phyloP scores from a whole-genome alignment of 2,888 invertebrate genomes.

The Pediacus dermestoides region DNA sequence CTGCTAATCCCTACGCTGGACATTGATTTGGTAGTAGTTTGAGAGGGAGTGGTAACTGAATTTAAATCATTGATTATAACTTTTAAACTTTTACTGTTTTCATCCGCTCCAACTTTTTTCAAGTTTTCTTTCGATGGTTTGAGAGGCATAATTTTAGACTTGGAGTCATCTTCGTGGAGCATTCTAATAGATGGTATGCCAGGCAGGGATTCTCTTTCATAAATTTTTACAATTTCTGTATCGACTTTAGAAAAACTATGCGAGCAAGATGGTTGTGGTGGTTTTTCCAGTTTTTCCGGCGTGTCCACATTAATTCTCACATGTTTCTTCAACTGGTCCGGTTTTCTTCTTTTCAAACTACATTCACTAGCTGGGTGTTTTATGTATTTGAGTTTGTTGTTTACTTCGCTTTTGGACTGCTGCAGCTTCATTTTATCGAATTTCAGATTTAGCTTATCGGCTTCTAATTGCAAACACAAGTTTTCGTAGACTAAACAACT shows the following conservation, averaged over 20 bases:
- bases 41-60: too few relatives aligned
- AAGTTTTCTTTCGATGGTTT: too few relatives aligned
- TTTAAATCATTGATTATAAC: too few relatives aligned
- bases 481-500: conserved; percentile 48
- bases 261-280: conserved; percentile 17
- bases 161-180: conserved; percentile 22
- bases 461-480: conserved; percentile 43
- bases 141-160: too few relatives aligned
- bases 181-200: conserved; percentile 35
- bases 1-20: too few relatives aligned
- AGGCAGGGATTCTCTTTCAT: conserved; percentile 28
- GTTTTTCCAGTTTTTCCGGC: conserved; percentile 30
- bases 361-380: conserved; percentile 18
- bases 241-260: too few relatives aligned
- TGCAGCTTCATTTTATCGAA: conserved; percentile 36
- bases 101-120: too few relatives aligned
- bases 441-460: conserved; percentile 40
- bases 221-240: conserved; percentile 36
- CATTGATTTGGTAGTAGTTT: too few relatives aligned
- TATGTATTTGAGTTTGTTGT: conserved; percentile 36
- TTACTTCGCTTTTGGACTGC: conserved; percentile 38
- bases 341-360: conserved; percentile 11
- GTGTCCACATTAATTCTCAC: conserved; percentile 29
- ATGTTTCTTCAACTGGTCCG: conserved; percentile 19
- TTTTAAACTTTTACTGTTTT: too few relatives aligned